Percentiles rank a stretch among this genome's conserved stretches.
These are phyloP conservation scores for Callyntrura guangdongensis DNA, from an alignment of 2,888 invertebrate species.

Conservation along the genomic window DNA sequence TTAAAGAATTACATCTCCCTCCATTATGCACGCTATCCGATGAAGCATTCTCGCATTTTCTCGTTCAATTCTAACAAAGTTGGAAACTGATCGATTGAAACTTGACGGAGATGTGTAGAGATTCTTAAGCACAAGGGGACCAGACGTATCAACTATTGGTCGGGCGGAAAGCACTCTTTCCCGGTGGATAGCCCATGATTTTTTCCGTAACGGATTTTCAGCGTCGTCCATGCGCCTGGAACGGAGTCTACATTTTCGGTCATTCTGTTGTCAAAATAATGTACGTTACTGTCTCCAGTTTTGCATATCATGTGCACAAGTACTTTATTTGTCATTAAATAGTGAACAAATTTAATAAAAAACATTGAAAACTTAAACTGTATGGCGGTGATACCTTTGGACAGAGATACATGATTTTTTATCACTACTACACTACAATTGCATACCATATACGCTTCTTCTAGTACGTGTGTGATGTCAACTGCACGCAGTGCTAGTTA, in stretches of 20 bases:
- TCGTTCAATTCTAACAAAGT: slow-evolving; percentile 82
- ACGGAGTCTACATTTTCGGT: slow-evolving; percentile 57
- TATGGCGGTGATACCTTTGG: too few species aligned
- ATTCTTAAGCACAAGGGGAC: slow-evolving; percentile 75
- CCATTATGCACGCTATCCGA: slow-evolving; percentile 82
- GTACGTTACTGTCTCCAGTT: too few species aligned
- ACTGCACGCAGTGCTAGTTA: too few species aligned
- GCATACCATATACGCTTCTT: too few species aligned
- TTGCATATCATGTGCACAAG: too few species aligned
- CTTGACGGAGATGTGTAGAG: slow-evolving; percentile 73
- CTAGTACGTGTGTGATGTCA: too few species aligned
- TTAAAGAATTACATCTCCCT: slow-evolving; percentile 79
- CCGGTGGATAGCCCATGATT: slow-evolving; percentile 75
- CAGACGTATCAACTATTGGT: slow-evolving; percentile 79
- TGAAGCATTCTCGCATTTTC: slow-evolving; percentile 82
- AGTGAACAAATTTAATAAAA: too few species aligned
- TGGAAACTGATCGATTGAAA: slow-evolving; percentile 80
- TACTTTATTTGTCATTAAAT: too few species aligned
- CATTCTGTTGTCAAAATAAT: slow-evolving; percentile 27
- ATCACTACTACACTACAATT: too few species aligned
- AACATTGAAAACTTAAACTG: too few species aligned
- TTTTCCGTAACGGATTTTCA: slow-evolving; percentile 66
- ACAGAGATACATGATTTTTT: too few species aligned
- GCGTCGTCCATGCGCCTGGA: slow-evolving; percentile 69
- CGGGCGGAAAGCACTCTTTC: slow-evolving; percentile 74